These are phyloP conservation scores for Mesaphorura yosii DNA, from an alignment of 1,140 invertebrate genomes.

Conservation along the genomic window DNA sequence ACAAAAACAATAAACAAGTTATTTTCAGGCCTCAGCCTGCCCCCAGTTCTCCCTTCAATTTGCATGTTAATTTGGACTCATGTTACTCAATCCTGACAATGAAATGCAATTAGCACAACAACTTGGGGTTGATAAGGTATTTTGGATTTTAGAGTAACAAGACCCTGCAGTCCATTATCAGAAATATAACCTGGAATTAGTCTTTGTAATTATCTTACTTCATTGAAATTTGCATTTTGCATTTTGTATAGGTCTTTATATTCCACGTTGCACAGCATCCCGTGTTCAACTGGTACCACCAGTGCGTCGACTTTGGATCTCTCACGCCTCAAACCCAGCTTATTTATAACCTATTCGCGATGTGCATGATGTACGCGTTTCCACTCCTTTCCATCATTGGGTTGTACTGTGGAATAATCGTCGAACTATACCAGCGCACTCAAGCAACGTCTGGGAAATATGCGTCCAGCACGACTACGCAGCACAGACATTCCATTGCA, in stretches of 20 bases:
- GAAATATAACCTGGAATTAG: no score
- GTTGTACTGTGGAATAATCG: slow-evolving; percentile 40
- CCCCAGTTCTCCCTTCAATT: no score
- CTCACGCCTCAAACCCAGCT: slow-evolving; percentile 2
- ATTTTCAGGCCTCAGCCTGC: no score
- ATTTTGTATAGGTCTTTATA: slow-evolving; percentile 33
- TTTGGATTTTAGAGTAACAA: no score
- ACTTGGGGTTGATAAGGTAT: no score
- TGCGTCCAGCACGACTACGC: no score
- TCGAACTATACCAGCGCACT: slow-evolving; percentile 23
- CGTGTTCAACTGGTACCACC: slow-evolving; percentile 33
- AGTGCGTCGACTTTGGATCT: slow-evolving; percentile 35
- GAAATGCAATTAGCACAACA: no score
- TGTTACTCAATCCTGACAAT: no score
- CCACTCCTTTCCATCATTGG: slow-evolving; percentile 41
- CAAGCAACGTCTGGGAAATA: slow-evolving; percentile 1
- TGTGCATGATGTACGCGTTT: slow-evolving; percentile 39
- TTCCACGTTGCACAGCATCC: slow-evolving; percentile 37
- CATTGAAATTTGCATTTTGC: neutral
- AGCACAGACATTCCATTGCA: neutral
- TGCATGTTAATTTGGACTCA: no score
- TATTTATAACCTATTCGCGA: slow-evolving; percentile 29
- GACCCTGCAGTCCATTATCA: no score
- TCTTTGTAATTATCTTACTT: neutral
- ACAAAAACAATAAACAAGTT: no score